Conservation (phyloP, 1,140 invertebrate species). For the Lepidurus arcticus region DNA sequence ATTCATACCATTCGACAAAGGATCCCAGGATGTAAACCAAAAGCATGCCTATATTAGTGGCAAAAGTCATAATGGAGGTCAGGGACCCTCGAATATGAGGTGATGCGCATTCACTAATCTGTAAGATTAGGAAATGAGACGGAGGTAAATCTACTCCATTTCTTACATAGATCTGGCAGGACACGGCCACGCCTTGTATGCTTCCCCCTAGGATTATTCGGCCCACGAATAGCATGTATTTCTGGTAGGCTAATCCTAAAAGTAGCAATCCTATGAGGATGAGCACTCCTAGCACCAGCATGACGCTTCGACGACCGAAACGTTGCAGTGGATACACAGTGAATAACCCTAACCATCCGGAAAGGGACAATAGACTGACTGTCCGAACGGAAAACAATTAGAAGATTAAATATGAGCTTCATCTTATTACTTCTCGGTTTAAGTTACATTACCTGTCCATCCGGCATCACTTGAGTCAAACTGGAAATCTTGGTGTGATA, state of each 20-base stretch:
- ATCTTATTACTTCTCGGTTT: too few species aligned
- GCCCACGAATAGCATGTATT: slow-evolving; percentile 50
- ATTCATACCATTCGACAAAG: slow-evolving; percentile 57
- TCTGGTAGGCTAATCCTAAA: slow-evolving; percentile 41
- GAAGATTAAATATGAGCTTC: too few species aligned
- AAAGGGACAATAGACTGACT: slow-evolving; percentile 31
- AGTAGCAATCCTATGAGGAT: slow-evolving; percentile 44
- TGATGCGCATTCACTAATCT: slow-evolving; percentile 60
- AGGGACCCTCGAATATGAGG: slow-evolving; percentile 63
- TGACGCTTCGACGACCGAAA: slow-evolving; percentile 44
- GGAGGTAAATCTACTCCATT: neutral
- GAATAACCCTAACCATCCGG: slow-evolving; percentile 29
- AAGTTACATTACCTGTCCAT: too few species aligned
- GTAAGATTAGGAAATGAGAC: neutral
- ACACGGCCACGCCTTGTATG: slow-evolving; percentile 53
- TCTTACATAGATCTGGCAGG: slow-evolving; percentile 60
- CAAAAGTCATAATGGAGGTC: slow-evolving; percentile 72
- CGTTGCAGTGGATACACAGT: slow-evolving; percentile 42
- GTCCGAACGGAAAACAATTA: too few species aligned
- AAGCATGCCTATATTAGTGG: slow-evolving; percentile 67
- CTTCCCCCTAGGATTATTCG: slow-evolving; percentile 57
- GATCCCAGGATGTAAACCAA: slow-evolving; percentile 62
- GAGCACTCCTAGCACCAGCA: slow-evolving; percentile 43
- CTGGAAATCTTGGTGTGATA: too few species aligned
- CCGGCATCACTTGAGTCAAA: too few species aligned